Evolutionary conservation across 2,888 invertebrate genomes (phyloP), one percentile per base, ranked within the genome.

Genomic region (Muscina levida): DNA sequence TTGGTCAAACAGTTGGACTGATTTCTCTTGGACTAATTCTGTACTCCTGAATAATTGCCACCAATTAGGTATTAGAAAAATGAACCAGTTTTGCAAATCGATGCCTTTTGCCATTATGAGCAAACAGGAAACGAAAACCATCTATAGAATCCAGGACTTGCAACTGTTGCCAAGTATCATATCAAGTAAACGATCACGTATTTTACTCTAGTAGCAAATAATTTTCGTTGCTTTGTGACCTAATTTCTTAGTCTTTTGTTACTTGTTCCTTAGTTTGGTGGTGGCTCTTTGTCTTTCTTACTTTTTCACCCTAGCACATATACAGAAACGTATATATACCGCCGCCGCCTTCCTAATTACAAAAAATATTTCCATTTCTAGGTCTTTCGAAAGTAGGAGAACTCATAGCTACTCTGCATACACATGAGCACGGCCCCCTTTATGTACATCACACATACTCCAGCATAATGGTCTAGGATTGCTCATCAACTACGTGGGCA

Each of bases 401-500:
- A 39, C 13, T 42, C 42, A 15, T 57, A 31, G 57, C n/a, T 15
- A 59, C 19, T 48, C 6, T 48, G 48, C 39, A 59, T n/a, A n/a
- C n/a, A n/a, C n/a, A n/a, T n/a, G n/a, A n/a, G n/a, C n/a, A n/a
- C n/a, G n/a, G n/a, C n/a, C n/a, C n/a, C n/a, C n/a, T n/a, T n/a
- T n/a, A n/a, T n/a, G n/a, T n/a, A n/a, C n/a, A n/a, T n/a, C n/a
- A n/a, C n/a, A n/a, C n/a, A n/a, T n/a, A n/a, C n/a, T n/a, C n/a
- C n/a, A n/a, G n/a, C n/a, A n/a, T n/a, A n/a, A 51, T 51, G 19
- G 22, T 11, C 17, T 42, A 62, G 62, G 62, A 81, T 48, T 81
- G 77, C 67, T 77, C 81, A 75, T 77, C 81, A 81, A 72, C 65
- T 77, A 77, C 81, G 74, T 77, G 81, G 81, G 74, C 74, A 77